Evolutionary conservation across 2,888 invertebrate species (phyloP), one percentile per base, ranked within the genome.

Genomic region (Eupithecia pulchellata): DNA sequence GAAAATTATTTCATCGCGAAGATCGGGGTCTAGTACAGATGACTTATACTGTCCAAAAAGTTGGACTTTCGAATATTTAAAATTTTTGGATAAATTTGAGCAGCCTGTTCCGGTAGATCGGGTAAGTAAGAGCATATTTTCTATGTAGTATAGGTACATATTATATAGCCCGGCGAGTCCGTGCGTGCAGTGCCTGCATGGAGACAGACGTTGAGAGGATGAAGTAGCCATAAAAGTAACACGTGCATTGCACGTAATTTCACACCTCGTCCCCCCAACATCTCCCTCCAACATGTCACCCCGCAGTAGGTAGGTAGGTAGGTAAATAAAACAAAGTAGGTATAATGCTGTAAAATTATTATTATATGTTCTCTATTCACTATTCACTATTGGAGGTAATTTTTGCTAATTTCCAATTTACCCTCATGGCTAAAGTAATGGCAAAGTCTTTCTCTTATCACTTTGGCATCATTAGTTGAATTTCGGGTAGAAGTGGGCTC

Each of bases 11-110:
- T 68, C 68, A 66, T 72, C 72, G 65, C 65, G 65, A 68, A 65
- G 68, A 63, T 72, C 65, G 61, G 65, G 65, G 65, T 63, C 70
- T 66, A 64, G 66, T 64, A 63, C 66, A 66, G 66, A 71, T 71
- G 70, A 71, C 63, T 60, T 64, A 64, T 64, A 65, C 65, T 65
- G 65, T 68, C 68, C 72, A 72, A 72, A 72, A 72, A 68, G 68
- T 72, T 72, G 72, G 72, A 72, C 72, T 66, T 72, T 72, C 62
- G 68, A 71, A 61, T 71, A 71, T 64, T 64, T 68, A 64, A 69
- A 69, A 64, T 69, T 64, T 69, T 69, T 60, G 65, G 69, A 69
- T 69, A 69, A 69, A 66, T 69, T 69, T 69, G 65, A 69, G 69
- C 69, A 69, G 69, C 66, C 69, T 69, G 69, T 69, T 66, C 69